phyloP scores from a whole-genome alignment of 2,888 invertebrate genomes.

The Nomada fabriciana region DNA sequence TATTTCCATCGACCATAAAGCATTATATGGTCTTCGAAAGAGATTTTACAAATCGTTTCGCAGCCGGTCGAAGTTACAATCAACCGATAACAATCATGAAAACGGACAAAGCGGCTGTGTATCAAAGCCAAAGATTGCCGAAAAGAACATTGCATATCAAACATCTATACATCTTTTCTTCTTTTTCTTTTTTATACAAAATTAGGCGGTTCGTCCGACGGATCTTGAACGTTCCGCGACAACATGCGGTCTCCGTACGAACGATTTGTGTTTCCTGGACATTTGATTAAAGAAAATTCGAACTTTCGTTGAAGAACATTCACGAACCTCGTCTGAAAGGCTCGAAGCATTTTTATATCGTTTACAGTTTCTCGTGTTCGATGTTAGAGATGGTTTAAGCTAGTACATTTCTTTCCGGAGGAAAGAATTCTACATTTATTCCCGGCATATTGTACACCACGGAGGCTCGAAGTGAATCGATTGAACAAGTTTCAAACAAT shows the following conservation, averaged over 20 bases:
- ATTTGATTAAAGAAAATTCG: background rate
- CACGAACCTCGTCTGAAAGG: background rate
- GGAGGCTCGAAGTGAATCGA: conserved; percentile 14
- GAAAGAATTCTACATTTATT: background rate
- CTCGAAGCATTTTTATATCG: background rate
- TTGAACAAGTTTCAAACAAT: conserved; percentile 3
- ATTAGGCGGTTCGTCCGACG: conserved; percentile 25
- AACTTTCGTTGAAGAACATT: background rate
- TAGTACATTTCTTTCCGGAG: background rate
- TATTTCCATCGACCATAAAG: background rate
- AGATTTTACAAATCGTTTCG: conserved; percentile 26
- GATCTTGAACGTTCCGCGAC: background rate
- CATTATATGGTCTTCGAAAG: background rate
- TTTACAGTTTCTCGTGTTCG: background rate
- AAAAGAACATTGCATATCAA: conserved; percentile 44
- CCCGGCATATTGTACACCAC: conserved; percentile 1
- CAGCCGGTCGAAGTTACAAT: background rate
- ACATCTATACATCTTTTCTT: conserved; percentile 24
- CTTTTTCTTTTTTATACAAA: conserved; percentile 37
- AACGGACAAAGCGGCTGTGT: conserved; percentile 8
- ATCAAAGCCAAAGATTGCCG: conserved; percentile 49
- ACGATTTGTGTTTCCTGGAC: background rate
- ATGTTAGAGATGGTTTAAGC: background rate
- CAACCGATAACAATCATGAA: conserved; percentile 13
- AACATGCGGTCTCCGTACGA: background rate